phyloP scores from a whole-genome alignment of 2,113 vertebrate genomes.

The Elaphurus davidianus region DNA sequence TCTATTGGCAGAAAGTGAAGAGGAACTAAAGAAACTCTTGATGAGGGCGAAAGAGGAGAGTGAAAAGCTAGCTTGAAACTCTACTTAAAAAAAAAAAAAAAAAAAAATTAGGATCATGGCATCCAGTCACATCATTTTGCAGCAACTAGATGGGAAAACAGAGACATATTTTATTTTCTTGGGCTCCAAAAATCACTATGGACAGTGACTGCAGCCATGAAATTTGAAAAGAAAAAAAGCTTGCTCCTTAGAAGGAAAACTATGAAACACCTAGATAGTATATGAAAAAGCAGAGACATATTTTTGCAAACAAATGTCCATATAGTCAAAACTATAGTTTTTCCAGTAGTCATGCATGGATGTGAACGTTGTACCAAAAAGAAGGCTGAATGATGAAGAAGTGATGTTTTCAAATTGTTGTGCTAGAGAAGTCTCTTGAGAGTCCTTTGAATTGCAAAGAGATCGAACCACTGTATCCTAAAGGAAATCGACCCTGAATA shows the following conservation, averaged over 20 bases:
- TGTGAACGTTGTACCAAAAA: not conserved
- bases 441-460: not conserved
- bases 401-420: not conserved
- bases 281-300: not conserved
- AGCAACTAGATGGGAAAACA: not conserved
- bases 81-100: not conserved
- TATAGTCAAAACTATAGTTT: not conserved
- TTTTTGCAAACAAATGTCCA: not conserved
- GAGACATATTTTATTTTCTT: not conserved
- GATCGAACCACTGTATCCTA: not conserved
- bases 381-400: not conserved
- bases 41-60: not conserved
- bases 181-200: not conserved
- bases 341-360: not conserved
- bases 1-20: not conserved
- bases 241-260: not conserved
- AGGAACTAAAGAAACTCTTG: not conserved
- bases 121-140: not conserved
- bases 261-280: not conserved
- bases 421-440: not conserved
- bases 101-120: not conserved
- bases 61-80: not conserved
- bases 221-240: not conserved
- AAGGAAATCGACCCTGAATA: rapidly evolving
- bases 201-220: not conserved